These are phyloP conservation scores for Solen grandis DNA, from an alignment of 1,140 invertebrate genomes.

Conservation along the genomic window DNA sequence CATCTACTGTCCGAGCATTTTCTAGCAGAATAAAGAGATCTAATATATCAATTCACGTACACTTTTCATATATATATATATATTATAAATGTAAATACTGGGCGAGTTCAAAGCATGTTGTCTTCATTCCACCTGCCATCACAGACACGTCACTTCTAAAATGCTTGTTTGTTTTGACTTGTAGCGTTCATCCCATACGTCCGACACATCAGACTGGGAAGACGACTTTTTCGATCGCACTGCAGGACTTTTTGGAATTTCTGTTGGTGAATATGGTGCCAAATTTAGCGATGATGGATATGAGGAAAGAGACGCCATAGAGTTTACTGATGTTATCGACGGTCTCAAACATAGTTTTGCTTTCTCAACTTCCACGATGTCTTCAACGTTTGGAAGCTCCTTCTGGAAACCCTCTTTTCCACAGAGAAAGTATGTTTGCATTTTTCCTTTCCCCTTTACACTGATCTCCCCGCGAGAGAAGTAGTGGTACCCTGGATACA, in stretches of 20 bases:
- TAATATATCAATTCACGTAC: too few species aligned
- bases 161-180: constrained; percentile 49
- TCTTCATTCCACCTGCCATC: too few species aligned
- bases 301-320: constrained; percentile 35
- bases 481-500: constrained; percentile 68
- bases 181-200: constrained; percentile 21
- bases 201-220: not conserved
- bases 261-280: too few species aligned
- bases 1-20: too few species aligned
- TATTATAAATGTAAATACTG: too few species aligned
- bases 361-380: not conserved
- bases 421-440: constrained; percentile 94
- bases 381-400: constrained; percentile 58
- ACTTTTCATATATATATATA: too few species aligned
- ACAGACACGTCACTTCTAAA: constrained; percentile 51
- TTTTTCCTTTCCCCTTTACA: constrained; percentile 89
- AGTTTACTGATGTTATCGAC: constrained; percentile 36
- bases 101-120: too few species aligned
- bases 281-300: not conserved
- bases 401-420: constrained; percentile 81
- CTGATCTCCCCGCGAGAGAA: constrained; percentile 71
- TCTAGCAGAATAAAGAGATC: too few species aligned
- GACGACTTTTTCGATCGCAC: not conserved
- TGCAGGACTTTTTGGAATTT: too few species aligned
- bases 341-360: constrained; percentile 1